Conservation (phyloP, 2,797 vertebrate species). For the Myripristis jacobus region DNA sequence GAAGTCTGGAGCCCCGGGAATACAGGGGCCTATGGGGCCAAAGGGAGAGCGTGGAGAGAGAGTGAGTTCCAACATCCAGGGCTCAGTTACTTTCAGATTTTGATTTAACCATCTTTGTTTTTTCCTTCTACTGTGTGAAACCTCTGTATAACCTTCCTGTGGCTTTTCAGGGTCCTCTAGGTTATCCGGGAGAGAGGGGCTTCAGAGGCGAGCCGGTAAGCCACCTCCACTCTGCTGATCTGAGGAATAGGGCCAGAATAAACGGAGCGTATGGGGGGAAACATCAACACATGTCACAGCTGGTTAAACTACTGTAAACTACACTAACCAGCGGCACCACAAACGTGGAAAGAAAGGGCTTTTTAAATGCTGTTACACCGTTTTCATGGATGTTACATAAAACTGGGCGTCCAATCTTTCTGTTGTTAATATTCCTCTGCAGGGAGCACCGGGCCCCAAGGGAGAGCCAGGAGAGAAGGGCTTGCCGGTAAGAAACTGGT, state of each 20-base stretch:
- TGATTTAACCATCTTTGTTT: conserved; percentile 1
- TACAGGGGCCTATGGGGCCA: conserved; percentile 86
- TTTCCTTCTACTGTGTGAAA: conserved; percentile 16
- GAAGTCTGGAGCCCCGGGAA: conserved; percentile 82
- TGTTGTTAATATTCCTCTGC: conserved; percentile 59
- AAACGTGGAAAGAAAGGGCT: conserved; percentile 12
- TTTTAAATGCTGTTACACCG: conserved; percentile 30
- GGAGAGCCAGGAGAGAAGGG: conserved; percentile 93
- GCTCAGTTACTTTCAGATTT: background rate
- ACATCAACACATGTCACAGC: conserved; percentile 62
- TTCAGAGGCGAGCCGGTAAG: conserved; percentile 87
- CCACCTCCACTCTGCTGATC: conserved; percentile 21
- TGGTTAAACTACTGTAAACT: conserved; percentile 66
- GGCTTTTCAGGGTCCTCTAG: conserved; percentile 81
- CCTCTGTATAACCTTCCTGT: conserved; percentile 43
- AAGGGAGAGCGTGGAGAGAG: conserved; percentile 92
- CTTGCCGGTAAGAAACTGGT: conserved; percentile 89
- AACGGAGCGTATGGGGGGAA: conserved; percentile 8
- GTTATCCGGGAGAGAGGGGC: conserved; percentile 85
- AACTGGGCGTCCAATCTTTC: conserved; percentile 3
- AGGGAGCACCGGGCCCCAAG: conserved; percentile 90
- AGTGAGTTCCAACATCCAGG: conserved; percentile 80
- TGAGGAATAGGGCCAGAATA: conserved; percentile 26
- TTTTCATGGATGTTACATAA: conserved; percentile 24
- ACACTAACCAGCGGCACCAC: conserved; percentile 54